phyloP scores from a whole-genome alignment of 2,888 invertebrate genomes.

The Himalopsyche kuldschensis region DNA sequence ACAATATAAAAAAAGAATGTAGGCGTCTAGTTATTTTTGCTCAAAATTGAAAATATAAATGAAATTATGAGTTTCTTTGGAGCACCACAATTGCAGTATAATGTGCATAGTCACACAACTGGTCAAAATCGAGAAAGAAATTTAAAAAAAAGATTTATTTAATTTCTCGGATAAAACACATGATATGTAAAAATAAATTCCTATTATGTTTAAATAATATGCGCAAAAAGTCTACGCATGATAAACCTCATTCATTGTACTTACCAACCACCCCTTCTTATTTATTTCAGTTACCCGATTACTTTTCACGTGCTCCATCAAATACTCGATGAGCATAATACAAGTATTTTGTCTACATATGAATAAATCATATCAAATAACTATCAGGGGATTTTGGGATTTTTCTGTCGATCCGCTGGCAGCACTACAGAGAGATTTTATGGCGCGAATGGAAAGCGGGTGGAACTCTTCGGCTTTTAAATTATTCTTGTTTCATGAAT shows the following conservation, averaged over 20 bases:
- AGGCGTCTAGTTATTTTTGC: too few relatives aligned
- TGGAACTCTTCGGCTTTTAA: not conserved
- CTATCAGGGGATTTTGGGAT: conserved; percentile 61
- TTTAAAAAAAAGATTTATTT: too few relatives aligned
- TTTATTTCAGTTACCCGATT: conserved; percentile 8
- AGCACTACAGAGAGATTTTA: conserved; percentile 28
- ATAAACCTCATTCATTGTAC: not conserved
- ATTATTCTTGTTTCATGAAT: not conserved
- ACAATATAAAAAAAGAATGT: too few relatives aligned
- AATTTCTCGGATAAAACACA: too few relatives aligned
- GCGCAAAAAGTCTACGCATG: not conserved
- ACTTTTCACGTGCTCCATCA: conserved; percentile 30
- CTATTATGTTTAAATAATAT: not conserved
- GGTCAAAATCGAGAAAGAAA: too few relatives aligned
- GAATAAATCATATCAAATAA: conserved; percentile 75
- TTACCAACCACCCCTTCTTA: not conserved
- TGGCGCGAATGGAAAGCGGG: not conserved
- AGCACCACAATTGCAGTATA: too few relatives aligned
- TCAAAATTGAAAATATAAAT: too few relatives aligned
- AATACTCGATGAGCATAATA: conserved; percentile 31
- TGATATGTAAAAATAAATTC: too few relatives aligned
- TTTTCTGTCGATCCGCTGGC: conserved; percentile 32
- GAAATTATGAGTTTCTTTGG: too few relatives aligned
- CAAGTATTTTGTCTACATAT: conserved; percentile 47
- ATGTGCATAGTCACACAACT: too few relatives aligned